Base-by-base conservation (phyloP, 1,140 invertebrate genomes). In the Drosophila miranda region DNA sequence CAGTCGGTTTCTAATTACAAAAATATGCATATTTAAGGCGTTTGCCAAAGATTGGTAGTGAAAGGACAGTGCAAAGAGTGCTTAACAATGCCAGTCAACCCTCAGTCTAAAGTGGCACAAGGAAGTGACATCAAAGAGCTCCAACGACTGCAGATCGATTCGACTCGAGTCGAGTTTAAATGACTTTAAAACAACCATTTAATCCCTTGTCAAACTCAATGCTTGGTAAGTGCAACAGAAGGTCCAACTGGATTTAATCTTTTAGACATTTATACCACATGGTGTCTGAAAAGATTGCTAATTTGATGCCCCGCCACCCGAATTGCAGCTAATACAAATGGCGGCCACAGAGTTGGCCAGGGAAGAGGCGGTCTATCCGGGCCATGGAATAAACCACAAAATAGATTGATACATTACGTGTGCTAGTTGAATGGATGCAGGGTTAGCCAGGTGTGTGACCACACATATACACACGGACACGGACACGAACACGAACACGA, bases 351-450 rank as follows among this genome's bases (percentile, higher is more conserved):
- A 55, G 43, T 19, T 41, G 50, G 11, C 9, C 8, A 45, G 14
- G 46, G 42, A 41, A 30, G 14, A 42, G 50, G n/a, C 23, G 13
- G 16, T 13, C 59, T 68, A 62, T 67, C 64, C 55, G 64, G 49
- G 23, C 44, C 50, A 68, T 49, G 52, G 53, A 57, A 62, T 68
- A 84, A 73, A 62, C 80, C 81, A 71, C 80, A 86, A 73, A 83
- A 68, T 83, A 72, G 72, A 83, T 83, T 83, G 80, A 83, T 83
- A 84, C 80, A 83, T 83, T 83, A 80, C 80, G 73, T 83, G 81
- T 74, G 58, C 78, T 68, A 44, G 55, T 64, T 75, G 57, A 82
- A 75, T 84, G 75, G 58, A 68, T 48, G 48, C 68, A 7, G 48
- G 44, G 55, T 45, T 50, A 60, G 38, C 19, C 19, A 56, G 63